phyloP scores from a whole-genome alignment of 1,140 invertebrate genomes.

The Carposina sasakii region DNA sequence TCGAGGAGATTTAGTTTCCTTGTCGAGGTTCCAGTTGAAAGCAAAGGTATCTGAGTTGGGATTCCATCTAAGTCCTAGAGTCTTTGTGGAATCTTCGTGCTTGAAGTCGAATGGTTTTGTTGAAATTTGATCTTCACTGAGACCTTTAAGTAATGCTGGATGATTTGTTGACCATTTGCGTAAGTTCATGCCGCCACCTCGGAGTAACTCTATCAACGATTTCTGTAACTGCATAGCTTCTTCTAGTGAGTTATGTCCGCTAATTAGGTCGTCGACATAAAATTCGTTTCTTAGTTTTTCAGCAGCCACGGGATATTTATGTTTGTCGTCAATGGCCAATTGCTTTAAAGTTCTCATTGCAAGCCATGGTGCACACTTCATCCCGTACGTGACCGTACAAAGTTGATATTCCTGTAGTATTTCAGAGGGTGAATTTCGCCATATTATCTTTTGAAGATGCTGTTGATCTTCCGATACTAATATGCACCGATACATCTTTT shows the following conservation, averaged over 20 bases:
- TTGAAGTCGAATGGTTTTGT: conserved; percentile 21
- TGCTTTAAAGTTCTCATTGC: conserved; percentile 14
- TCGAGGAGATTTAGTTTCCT: conserved; percentile 8
- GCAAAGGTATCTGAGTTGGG: conserved; percentile 25
- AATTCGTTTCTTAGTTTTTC: conserved; percentile 26
- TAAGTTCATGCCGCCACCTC: conserved; percentile 30
- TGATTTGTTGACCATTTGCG: conserved; percentile 35
- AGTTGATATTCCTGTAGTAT: conserved; percentile 9
- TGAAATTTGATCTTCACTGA: conserved; percentile 13
- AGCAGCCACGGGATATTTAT: conserved; percentile 34
- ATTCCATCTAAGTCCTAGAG: conserved; percentile 33
- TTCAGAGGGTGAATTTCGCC: conserved; percentile 10
- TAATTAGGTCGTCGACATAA: conserved; percentile 49
- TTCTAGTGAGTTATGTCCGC: conserved; percentile 23
- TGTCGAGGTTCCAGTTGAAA: conserved; percentile 15
- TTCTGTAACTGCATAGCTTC: conserved; percentile 25
- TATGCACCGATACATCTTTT: conserved; percentile 16
- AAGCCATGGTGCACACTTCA: not conserved
- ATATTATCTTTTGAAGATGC: conserved; percentile 16
- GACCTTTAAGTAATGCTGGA: conserved; percentile 17
- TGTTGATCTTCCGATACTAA: conserved; percentile 10
- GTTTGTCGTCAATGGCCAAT: conserved; percentile 25
- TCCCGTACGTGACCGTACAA: conserved; percentile 1
- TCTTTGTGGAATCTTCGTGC: conserved; percentile 26
- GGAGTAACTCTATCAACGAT: conserved; percentile 25